These are phyloP conservation scores for Macrosoma leucophasiata DNA, from an alignment of 2,888 invertebrate genomes.

Conservation along the genomic window DNA sequence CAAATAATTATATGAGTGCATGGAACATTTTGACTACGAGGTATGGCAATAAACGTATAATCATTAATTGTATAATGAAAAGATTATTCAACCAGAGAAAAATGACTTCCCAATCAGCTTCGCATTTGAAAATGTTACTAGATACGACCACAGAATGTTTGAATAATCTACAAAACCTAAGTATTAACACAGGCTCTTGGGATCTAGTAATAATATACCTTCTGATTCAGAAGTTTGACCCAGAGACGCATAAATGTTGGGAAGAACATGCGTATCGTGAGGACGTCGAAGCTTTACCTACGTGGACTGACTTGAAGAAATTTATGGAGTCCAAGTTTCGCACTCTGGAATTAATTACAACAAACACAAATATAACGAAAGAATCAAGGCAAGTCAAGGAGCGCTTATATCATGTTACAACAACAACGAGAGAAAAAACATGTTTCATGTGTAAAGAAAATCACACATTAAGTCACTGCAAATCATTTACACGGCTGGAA, in stretches of 20 bases:
- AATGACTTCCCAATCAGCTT: slow-evolving; percentile 15
- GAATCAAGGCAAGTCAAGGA: slow-evolving; percentile 1
- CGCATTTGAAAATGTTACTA: slow-evolving; percentile 22
- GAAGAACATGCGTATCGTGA: slow-evolving; percentile 18
- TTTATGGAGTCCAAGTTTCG: slow-evolving; percentile 21
- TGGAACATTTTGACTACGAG: slow-evolving; percentile 19
- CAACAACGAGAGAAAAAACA: background rate
- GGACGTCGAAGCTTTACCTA: slow-evolving; percentile 14
- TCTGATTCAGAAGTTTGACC: slow-evolving; percentile 25
- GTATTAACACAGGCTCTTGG: slow-evolving; percentile 22
- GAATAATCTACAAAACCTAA: slow-evolving; percentile 19
- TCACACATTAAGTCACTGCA: slow-evolving; percentile 13
- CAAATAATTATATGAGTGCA: slow-evolving; percentile 19
- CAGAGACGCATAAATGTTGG: slow-evolving; percentile 25
- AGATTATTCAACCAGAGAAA: slow-evolving; percentile 24
- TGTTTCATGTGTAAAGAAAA: background rate
- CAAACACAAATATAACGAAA: background rate
- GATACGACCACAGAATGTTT: slow-evolving; percentile 20
- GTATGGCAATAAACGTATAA: slow-evolving; percentile 23
- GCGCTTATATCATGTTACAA: slow-evolving; percentile 6
- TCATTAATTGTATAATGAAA: slow-evolving; percentile 22
- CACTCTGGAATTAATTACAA: slow-evolving; percentile 16
- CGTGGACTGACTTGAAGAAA: slow-evolving; percentile 10
- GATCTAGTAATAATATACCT: slow-evolving; percentile 22
- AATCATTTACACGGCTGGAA: slow-evolving; percentile 2